These are phyloP conservation scores for Cynopterus sphinx DNA, from an alignment of 2,797 vertebrate genomes.

Conservation along the genomic window DNA sequence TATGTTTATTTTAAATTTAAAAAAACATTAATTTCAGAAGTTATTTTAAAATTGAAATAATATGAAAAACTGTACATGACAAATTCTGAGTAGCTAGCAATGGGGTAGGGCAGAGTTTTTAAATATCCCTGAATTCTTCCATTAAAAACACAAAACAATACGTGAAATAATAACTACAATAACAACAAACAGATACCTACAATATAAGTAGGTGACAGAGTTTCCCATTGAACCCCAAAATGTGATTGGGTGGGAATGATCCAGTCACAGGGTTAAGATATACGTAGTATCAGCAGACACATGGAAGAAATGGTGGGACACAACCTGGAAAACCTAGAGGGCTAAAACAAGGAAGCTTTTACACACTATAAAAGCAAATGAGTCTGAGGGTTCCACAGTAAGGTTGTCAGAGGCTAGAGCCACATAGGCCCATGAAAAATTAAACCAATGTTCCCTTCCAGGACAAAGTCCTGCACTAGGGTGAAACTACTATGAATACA, in stretches of 20 bases:
- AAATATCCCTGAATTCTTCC: background rate
- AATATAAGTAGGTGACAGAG: background rate
- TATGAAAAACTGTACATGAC: background rate
- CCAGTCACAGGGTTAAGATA: background rate
- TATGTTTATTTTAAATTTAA: background rate
- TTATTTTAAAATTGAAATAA: conserved; percentile 1
- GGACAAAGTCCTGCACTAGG: background rate
- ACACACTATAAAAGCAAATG: background rate
- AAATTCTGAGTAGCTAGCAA: background rate
- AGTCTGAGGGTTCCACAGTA: background rate
- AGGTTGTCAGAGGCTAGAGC: background rate
- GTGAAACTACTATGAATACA: background rate
- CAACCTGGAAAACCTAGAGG: background rate
- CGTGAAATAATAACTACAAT: background rate
- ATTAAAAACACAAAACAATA: background rate
- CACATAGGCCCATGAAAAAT: background rate
- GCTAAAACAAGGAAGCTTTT: background rate
- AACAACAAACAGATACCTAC: background rate
- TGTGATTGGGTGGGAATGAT: background rate
- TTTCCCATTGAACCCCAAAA: background rate
- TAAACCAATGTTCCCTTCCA: background rate
- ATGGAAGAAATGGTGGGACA: background rate
- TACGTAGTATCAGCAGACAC: no score
- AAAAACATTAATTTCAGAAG: background rate
- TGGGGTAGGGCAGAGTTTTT: background rate